phyloP scores from a whole-genome alignment of 2,113 vertebrate species.

The Pseudorhombus dupliciocellatus region DNA sequence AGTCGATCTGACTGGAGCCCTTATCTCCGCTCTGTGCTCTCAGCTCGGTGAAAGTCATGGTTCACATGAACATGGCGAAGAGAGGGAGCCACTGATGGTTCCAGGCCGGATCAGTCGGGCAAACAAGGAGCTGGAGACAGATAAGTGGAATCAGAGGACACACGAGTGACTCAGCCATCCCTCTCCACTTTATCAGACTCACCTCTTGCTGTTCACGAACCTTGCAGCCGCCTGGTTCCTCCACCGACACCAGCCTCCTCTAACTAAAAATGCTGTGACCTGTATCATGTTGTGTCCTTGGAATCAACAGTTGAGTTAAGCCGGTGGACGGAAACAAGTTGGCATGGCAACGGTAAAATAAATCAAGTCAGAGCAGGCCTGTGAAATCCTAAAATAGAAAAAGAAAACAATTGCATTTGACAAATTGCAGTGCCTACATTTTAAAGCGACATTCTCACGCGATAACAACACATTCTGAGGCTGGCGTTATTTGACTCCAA shows the following conservation, averaged over 20 bases:
- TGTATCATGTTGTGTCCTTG: constrained; percentile 32
- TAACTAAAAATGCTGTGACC: constrained; percentile 44
- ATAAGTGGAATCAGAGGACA: constrained; percentile 61
- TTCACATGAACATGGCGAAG: constrained; percentile 44
- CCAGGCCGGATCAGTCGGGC: constrained; percentile 55
- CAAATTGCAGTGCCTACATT: constrained; percentile 19
- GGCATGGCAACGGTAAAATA: constrained; percentile 5
- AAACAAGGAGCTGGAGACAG: constrained; percentile 60
- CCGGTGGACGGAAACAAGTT: constrained; percentile 17
- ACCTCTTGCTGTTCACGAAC: constrained; percentile 25
- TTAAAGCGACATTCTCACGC: constrained; percentile 2
- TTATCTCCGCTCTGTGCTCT: constrained; percentile 69
- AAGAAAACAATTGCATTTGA: not conserved
- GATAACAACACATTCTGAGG: constrained; percentile 49
- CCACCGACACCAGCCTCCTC: constrained; percentile 18
- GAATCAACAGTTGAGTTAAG: constrained; percentile 32
- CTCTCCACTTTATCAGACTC: constrained; percentile 48
- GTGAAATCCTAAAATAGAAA: constrained; percentile 15
- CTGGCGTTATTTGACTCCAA: constrained; percentile 57
- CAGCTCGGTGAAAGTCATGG: constrained; percentile 63
- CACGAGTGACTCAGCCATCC: constrained; percentile 39
- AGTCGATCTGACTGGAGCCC: constrained; percentile 50
- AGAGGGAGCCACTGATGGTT: constrained; percentile 53
- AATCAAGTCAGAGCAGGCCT: constrained; percentile 5
- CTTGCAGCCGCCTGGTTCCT: not conserved